Base-by-base conservation (phyloP, 2,888 invertebrate genomes). In the Yponomeuta cagnagella region DNA sequence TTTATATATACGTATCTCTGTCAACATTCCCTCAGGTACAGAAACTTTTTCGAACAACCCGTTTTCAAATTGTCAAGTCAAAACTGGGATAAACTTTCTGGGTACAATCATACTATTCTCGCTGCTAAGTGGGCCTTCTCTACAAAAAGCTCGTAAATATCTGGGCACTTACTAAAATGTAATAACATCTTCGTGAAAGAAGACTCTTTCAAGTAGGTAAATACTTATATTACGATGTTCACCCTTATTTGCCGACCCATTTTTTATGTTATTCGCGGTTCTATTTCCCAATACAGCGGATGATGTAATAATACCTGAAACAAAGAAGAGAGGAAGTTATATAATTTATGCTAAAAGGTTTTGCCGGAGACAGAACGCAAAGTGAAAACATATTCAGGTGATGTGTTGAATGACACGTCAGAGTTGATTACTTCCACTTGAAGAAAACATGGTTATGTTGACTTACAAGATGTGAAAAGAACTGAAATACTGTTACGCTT, bases 251-350 rank as follows among this genome's bases (percentile, higher is more conserved):
- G 15, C 52, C 52, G 52, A 58, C 52, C 52, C 52, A 12, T 58
- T 58, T 58, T 58, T 15, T 58, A 15, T 8, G 3, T 58, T 58
- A 58, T 15, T 58, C 52, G 15, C 15, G 52, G 52, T 9, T 15
- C 52, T 58, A 15, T 58, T 58, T 58, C 52, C 15, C 52, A 12
- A 58, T 58, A 58, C 52, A 58, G 52, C 15, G 12, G 52, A 58
- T 58, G 52, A 58, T 58, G 52, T 58, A 58, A 58, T 58, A 58
- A 58, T 58, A 58, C 52, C 52, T 58, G 52, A 58, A 58, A 58
- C 52, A 58, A 58, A 58, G 52, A 58, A 58, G 52, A 15, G 15
- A 58, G 12, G 12, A 12, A 58, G 52, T 58, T 58, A 58, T 9
- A 3, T 58, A 58, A 9, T 58, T 58, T 58, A 58, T 12, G 52